A percentile compares a stretch with the other conserved stretches of the same genome.
Conservation (phyloP, 2,888 invertebrate species). For the Ennomos fuscantarius region DNA sequence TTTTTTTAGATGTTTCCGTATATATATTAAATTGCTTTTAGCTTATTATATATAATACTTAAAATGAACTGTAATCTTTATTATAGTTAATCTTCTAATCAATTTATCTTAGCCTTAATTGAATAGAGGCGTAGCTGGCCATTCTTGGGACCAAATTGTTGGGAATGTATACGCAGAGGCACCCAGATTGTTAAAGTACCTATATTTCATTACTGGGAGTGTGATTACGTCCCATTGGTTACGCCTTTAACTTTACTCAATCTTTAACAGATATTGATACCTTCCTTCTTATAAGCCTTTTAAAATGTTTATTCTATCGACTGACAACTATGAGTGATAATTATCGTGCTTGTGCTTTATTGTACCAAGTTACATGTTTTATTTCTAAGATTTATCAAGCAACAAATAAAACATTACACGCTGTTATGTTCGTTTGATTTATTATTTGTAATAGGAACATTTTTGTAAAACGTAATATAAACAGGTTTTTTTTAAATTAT, state of each 20-base stretch:
- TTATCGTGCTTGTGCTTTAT: conserved; percentile 82
- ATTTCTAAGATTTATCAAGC: conserved; percentile 71
- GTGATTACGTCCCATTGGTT: conserved; percentile 75
- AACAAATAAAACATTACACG: conserved; percentile 77
- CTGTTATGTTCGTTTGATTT: conserved; percentile 57
- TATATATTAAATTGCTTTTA: conserved; percentile 15
- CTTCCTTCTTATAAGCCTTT: conserved; percentile 72
- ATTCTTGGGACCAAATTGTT: conserved; percentile 74
- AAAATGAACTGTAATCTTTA: conserved; percentile 21
- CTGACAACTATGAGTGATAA: conserved; percentile 80
- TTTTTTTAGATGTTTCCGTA: conserved; percentile 16
- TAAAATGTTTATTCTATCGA: conserved; percentile 72
- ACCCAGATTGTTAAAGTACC: conserved; percentile 54
- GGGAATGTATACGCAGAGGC: conserved; percentile 51
- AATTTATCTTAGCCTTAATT: conserved; percentile 49
- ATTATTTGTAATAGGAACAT: conserved; percentile 22
- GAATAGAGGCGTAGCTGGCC: conserved; percentile 76
- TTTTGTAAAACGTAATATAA: neutral
- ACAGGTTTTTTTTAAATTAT: too few species aligned
- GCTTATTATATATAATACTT: conserved; percentile 8
- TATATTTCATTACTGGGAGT: conserved; percentile 57
- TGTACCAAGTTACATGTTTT: conserved; percentile 79
- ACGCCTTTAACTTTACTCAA: conserved; percentile 63
- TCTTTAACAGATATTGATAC: conserved; percentile 61
- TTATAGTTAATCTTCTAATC: conserved; percentile 39